Conservation (phyloP, 2,113 vertebrate genomes). For the Amia ocellicauda region DNA sequence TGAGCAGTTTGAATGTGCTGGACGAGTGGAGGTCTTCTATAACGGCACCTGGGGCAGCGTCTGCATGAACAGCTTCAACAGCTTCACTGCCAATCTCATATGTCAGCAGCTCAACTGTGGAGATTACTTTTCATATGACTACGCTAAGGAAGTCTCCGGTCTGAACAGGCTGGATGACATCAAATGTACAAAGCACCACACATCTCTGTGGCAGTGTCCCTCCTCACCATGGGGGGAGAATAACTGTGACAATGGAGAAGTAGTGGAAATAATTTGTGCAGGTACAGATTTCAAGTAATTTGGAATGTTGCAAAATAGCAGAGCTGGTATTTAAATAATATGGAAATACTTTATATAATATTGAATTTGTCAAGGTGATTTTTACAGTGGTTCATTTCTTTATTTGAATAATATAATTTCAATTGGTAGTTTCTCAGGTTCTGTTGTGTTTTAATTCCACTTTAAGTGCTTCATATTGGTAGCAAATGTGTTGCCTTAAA, state of each 20-base stretch:
- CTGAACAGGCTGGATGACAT: conserved; percentile 38
- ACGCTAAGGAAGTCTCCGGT: not conserved
- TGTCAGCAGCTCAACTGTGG: conserved; percentile 46
- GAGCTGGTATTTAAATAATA: too few species aligned
- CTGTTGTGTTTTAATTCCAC: too few species aligned
- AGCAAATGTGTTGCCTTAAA: too few species aligned
- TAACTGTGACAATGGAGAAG: conserved; percentile 26
- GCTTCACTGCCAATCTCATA: conserved; percentile 25
- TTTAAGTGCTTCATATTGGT: too few species aligned
- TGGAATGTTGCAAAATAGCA: too few species aligned
- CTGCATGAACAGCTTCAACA: conserved; percentile 30
- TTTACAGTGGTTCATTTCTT: too few species aligned
- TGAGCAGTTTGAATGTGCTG: conserved; percentile 2
- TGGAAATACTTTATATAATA: too few species aligned
- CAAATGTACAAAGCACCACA: conserved; percentile 32
- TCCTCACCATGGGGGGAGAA: conserved; percentile 35
- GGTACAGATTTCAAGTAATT: conserved; percentile 28
- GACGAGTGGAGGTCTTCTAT: not conserved
- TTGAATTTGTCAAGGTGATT: too few species aligned
- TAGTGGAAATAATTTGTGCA: conserved; percentile 38
- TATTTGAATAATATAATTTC: too few species aligned
- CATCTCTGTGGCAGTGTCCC: conserved; percentile 39
- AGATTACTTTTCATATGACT: conserved; percentile 24
- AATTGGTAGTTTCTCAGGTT: too few species aligned
- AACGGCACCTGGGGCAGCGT: conserved; percentile 34